Base-by-base conservation (phyloP, 1,140 invertebrate species). In the Harlomillsia oculata region DNA sequence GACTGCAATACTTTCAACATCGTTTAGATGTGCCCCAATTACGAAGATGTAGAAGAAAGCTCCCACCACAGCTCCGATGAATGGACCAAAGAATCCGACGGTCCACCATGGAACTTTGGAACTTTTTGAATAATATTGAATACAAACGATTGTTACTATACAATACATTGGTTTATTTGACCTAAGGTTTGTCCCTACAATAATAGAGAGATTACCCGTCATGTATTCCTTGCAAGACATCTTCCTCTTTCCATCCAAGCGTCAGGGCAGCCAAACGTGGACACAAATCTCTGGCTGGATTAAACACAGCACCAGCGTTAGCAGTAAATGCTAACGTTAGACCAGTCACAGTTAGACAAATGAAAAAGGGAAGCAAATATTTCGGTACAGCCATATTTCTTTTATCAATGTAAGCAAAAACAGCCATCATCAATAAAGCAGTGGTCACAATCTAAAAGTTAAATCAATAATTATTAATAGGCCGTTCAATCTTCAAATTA, bases 251-350 rank as follows among this genome's bases (percentile, higher is more conserved):
- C 14, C 37, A 59, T 23, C 60, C 60, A 14, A 59, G 9, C 25
- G 51, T 51, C 16, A 54, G 13, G 3, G 56, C 56, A 1, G 41
- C 41, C 3, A 62, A 16, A 40, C 56, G 32, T 18, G 60, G 56
- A 3, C 37, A 32, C 4, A 62, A 20, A 40, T 62, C 60, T 46
- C 60, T 54, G 16, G 60, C 60, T 9, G 60, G 60, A 39, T 62
- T 62, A 20, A 62, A 30, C 25, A 48, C 20, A 23, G 49, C 44
- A 18, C 60, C 60, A 9, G 56, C 45, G 25, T 54, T 54, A 5
- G 45, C 8, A 9, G 29, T 52, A 28, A 32, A 49, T 16, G 37
- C 21, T 9, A 54, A 51, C 16, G 28, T 40, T 18, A 59, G 5
- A 18, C 30, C 51, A 51, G 43, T 34, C 13, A 59, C 45, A 1